Evolutionary conservation across 2,888 invertebrate genomes (phyloP).

Genomic region (Portevinia maculata): DNA sequence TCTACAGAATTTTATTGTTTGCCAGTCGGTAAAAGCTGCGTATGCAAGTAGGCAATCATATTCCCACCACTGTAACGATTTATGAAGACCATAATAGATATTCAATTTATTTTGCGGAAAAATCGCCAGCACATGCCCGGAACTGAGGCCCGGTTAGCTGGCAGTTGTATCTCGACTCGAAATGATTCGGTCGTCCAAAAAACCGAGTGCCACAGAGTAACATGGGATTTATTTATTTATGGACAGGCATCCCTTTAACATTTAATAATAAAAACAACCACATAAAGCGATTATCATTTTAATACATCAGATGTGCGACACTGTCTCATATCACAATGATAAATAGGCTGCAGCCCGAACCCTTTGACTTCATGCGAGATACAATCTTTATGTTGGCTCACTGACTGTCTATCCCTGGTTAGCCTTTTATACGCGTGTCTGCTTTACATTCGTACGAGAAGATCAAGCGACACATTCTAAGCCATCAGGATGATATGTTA

Average conservation of each 20-base stretch:
- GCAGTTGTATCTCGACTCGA: conserved; percentile 39
- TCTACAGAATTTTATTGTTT: conserved; percentile 45
- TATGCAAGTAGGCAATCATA: conserved; percentile 58
- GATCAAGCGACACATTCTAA: conserved; percentile 49
- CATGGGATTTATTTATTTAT: conserved; percentile 63
- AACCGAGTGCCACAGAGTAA: conserved; percentile 41
- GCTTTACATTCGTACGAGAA: conserved; percentile 23
- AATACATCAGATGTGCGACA: conserved; percentile 67
- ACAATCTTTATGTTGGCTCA: conserved; percentile 21
- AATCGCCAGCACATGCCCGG: conserved; percentile 48
- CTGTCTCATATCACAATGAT: conserved; percentile 68
- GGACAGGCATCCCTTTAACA: conserved; percentile 56
- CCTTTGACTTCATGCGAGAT: conserved; percentile 50
- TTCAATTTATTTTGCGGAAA: conserved; percentile 65
- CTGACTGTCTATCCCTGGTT: conserved; percentile 11
- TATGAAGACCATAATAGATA: conserved; percentile 66
- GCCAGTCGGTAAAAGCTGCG: conserved; percentile 47
- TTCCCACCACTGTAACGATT: conserved; percentile 63
- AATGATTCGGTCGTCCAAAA: conserved; percentile 50
- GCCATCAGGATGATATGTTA: conserved; percentile 47
- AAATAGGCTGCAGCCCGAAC: conserved; percentile 56
- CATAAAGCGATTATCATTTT: conserved; percentile 71
- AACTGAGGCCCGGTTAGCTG: conserved; percentile 38
- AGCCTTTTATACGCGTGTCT: conserved; percentile 12
- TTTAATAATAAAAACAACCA: conserved; percentile 71